These are phyloP conservation scores for Lissocephala sabroskyi DNA, from an alignment of 2,888 invertebrate genomes.

Conservation along the genomic window DNA sequence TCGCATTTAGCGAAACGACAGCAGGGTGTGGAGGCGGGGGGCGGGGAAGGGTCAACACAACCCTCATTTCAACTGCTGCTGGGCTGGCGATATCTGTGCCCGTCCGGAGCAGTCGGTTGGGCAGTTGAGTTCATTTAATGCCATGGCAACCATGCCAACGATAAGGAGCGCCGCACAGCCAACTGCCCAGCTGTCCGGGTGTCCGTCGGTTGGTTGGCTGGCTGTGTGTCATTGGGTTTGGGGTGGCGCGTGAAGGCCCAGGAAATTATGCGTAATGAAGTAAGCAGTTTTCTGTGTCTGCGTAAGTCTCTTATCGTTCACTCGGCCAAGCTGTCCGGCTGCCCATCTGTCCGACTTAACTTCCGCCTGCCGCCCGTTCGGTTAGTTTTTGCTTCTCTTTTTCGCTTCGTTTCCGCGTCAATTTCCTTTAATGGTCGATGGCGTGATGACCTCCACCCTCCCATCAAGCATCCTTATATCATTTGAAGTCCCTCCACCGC, in stretches of 20 bases:
- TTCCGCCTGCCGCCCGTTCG: not conserved
- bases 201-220: no score
- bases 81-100: no score
- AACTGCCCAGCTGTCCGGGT: not conserved
- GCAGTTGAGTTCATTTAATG: conserved; percentile 34
- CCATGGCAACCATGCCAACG: conserved; percentile 37
- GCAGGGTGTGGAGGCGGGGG: not conserved
- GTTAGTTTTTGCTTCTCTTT: conserved; percentile 21
- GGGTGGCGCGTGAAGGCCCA: conserved; percentile 42
- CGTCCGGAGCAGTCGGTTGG: conserved; percentile 2
- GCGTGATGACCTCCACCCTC: conserved; percentile 49
- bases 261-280: conserved; percentile 62
- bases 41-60: not conserved
- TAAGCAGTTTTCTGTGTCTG: conserved; percentile 38
- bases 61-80: conserved; percentile 8
- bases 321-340: conserved; percentile 42
- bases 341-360: conserved; percentile 20
- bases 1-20: conserved; percentile 7
- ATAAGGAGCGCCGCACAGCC: conserved; percentile 24
- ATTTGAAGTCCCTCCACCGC: conserved; percentile 38
- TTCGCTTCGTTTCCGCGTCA: conserved; percentile 63
- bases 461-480: no score
- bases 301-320: conserved; percentile 21
- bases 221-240: no score
- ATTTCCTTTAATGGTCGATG: conserved; percentile 59